Percentiles rank a stretch among this genome's conserved stretches.
Conservation (phyloP, 2,113 vertebrate species). For the Ageneiosus marmoratus region DNA sequence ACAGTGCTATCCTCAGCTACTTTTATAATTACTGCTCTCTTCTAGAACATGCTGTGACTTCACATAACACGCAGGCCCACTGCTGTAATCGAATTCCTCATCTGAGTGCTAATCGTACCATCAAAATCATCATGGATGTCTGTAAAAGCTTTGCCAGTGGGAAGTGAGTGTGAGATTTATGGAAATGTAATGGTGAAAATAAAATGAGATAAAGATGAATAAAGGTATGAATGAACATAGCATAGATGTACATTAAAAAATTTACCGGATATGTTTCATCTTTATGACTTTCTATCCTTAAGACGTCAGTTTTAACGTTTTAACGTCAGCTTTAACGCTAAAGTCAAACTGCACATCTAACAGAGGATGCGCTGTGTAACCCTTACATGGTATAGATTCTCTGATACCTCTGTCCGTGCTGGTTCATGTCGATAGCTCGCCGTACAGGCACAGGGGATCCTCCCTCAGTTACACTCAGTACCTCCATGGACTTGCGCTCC, state of each 20-base stretch:
- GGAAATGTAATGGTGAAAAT: neutral
- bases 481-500: conserved; percentile 97
- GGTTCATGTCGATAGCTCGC: conserved; percentile 95
- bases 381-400: neutral
- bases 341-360: neutral
- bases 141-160: neutral
- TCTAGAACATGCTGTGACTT: conserved; percentile 23
- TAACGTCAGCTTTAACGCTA: no score
- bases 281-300: neutral
- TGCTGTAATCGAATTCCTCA: neutral
- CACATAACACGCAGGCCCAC: conserved; percentile 6
- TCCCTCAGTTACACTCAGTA: conserved; percentile 92
- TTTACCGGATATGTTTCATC: neutral
- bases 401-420: conserved; percentile 92
- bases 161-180: conserved; percentile 3
- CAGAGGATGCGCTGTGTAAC: neutral
- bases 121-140: neutral
- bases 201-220: neutral
- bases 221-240: neutral
- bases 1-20: conserved; percentile 28
- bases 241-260: neutral
- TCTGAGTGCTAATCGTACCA: neutral
- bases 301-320: neutral
- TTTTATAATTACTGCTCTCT: conserved; percentile 19
- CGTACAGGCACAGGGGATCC: conserved; percentile 96